A percentile compares a stretch with the other conserved stretches of the same genome.
phyloP scores from a whole-genome alignment of 2,797 vertebrate species.

The Thaleichthys pacificus region DNA sequence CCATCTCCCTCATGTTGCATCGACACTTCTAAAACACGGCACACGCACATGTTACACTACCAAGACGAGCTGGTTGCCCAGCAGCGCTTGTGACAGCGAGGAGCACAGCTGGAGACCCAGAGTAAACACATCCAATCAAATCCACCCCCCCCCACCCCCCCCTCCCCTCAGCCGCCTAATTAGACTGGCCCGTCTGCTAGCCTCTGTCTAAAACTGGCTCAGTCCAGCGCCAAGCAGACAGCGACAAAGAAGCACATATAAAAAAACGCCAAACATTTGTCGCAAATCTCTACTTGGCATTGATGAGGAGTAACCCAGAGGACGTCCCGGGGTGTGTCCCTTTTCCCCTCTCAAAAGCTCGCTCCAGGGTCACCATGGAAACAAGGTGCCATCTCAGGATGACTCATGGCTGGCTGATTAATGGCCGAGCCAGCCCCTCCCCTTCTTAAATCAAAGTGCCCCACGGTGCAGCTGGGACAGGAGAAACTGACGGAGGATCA shows the following conservation, averaged over 20 bases:
- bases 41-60: too few relatives aligned
- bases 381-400: not conserved
- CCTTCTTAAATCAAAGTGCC: conserved; percentile 6
- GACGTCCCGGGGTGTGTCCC: not conserved
- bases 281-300: not conserved
- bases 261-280: not conserved
- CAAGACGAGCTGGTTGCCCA: conserved; percentile 4
- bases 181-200: conserved; percentile 55
- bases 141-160: conserved; percentile 35
- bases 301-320: not conserved
- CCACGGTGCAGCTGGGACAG: not conserved
- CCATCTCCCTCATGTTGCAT: too few relatives aligned
- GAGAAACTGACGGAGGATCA: not conserved
- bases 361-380: conserved; percentile 7
- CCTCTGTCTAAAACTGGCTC: conserved; percentile 28
- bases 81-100: conserved; percentile 52
- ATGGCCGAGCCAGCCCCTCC: not conserved
- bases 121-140: conserved; percentile 58
- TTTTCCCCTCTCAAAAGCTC: not conserved
- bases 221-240: conserved; percentile 4
- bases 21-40: too few relatives aligned
- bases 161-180: conserved; percentile 57
- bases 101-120: conserved; percentile 58
- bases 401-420: conserved; percentile 20
- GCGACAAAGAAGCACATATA: too few relatives aligned